Base-by-base conservation (phyloP, 1,140 invertebrate genomes). In the Fopius arisanus region DNA sequence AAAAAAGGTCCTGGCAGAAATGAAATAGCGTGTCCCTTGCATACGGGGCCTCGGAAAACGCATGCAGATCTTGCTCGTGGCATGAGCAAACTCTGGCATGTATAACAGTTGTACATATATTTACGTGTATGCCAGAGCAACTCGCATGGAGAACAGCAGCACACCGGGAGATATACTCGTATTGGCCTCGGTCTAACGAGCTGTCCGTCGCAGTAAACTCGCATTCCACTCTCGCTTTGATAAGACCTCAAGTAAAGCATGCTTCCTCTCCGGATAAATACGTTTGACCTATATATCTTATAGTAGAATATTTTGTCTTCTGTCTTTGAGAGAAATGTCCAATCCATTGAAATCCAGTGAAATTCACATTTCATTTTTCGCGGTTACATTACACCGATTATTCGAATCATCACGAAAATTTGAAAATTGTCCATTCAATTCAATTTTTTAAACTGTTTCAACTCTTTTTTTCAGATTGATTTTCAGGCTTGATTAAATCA, bases 11-110 rank as follows among this genome's bases (percentile, higher is more conserved):
- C 69, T 78, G 77, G 75, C 78, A 80, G 83, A 81, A 81, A 80
- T 81, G 81, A 81, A 80, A 81, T 82, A 79, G 75, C 76, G 72
- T 75, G 74, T 78, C 73, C 74, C 65, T 37, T 65, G 67, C 62
- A 43, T 72, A 40, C 37, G 51, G 72, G 71, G 72, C 69, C 75
- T 51, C 67, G 43, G 75, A 74, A 77, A 81, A 81, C 70, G 75
- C 75, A 75, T 78, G 73, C 71, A 77, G 75, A 76, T 75, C 74
- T 70, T 65, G 40, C 26, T 70, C 62, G 59, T 59, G 28, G 33
- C 54, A 23, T 54, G 51, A 72, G 71, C 23, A 33, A 37, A 16
- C 67, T 59, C 65, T 63, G 51, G 54, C 31, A 73, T 54, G 26
- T 41, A 37, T 29, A 51, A 51, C 23, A 67, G 23, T 28, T 16